A percentile compares a stretch with the other conserved stretches of the same genome.
Evolutionary conservation across 2,797 vertebrate species (phyloP).

Genomic region (Uromys caudimaculatus): DNA sequence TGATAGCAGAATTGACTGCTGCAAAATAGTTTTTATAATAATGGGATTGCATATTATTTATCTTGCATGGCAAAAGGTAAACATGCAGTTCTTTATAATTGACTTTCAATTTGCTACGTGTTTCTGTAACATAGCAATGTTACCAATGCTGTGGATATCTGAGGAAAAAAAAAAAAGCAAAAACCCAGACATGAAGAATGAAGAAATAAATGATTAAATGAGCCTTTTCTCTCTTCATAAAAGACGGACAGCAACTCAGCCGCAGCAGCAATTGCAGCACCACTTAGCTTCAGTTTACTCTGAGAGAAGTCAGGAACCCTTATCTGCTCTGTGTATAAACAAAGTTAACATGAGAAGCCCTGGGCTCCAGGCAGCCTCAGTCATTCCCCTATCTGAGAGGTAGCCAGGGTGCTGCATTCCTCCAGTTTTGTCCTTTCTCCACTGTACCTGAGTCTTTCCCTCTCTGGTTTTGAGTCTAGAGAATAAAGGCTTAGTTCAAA

Average conservation of each 20-base stretch:
- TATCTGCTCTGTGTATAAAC: not conserved
- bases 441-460: not conserved
- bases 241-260: not conserved
- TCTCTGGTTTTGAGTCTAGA: not conserved
- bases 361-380: not conserved
- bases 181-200: conserved; percentile 16
- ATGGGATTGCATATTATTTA: not conserved
- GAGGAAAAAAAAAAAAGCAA: not conserved
- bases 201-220: not conserved
- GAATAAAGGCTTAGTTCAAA: conserved; percentile 25
- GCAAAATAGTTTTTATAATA: conserved; percentile 24
- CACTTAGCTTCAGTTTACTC: not conserved
- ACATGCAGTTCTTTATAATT: not conserved
- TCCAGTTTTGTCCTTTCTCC: not conserved
- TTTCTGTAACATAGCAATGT: conserved; percentile 19
- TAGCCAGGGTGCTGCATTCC: not conserved
- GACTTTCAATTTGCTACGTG: not conserved
- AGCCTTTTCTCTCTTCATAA: not conserved
- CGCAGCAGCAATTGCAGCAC: not conserved
- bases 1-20: not conserved
- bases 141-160: not conserved
- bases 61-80: not conserved
- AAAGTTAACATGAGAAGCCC: not conserved
- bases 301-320: not conserved
- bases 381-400: not conserved